Evolutionary conservation across 2,888 invertebrate genomes (phyloP).

Genomic region (Lampropteryx suffumata): DNA sequence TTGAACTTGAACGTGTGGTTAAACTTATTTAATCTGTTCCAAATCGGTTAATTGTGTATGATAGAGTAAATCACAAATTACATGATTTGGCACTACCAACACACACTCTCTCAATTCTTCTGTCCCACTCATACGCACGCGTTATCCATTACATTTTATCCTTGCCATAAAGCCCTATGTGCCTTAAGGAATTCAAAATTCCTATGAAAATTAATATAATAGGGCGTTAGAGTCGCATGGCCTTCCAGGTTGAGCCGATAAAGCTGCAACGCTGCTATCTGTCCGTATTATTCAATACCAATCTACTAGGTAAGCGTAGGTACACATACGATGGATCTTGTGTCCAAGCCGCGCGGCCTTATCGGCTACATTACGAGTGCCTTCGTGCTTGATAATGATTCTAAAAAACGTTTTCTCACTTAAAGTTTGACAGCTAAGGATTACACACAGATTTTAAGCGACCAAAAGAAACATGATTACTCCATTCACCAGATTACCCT

Average conservation of each 20-base stretch:
- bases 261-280: conserved; percentile 62
- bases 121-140: no score
- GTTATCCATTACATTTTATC: no score
- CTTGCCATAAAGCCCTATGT: no score
- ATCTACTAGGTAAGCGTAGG: conserved; percentile 2
- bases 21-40: no score
- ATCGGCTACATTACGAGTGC: conserved; percentile 48
- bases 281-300: conserved; percentile 37
- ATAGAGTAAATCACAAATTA: no score
- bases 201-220: conserved; percentile 51
- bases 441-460: conserved; percentile 34
- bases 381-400: conserved; percentile 68
- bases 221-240: conserved; percentile 52
- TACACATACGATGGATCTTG: conserved; percentile 64
- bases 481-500: no score
- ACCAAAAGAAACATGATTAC: no score
- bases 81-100: no score
- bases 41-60: no score
- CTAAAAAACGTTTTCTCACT: conserved; percentile 71
- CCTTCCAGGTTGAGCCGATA: conserved; percentile 66
- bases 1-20: no score
- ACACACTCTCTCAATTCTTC: no score
- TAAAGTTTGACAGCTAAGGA: conserved; percentile 59
- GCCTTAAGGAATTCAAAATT: conserved; percentile 50
- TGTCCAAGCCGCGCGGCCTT: conserved; percentile 53